Evolutionary conservation across 2,113 vertebrate species (phyloP).

Genomic region (Haemorhous mexicanus): DNA sequence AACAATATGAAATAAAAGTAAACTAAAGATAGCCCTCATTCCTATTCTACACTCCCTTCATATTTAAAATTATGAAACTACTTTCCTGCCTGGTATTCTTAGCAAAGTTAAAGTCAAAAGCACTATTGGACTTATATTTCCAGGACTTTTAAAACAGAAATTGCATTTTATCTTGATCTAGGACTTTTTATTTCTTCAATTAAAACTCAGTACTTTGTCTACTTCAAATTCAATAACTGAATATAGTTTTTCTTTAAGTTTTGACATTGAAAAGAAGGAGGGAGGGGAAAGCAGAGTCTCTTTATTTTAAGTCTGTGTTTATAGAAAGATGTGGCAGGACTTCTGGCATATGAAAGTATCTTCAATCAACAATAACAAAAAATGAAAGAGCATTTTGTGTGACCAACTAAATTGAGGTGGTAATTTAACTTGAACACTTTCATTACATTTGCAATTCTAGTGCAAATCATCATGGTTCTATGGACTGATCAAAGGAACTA

Average conservation of each 20-base stretch:
- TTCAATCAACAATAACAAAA: neutral
- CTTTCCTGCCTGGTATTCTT: neutral
- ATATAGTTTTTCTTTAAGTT: neutral
- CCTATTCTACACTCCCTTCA: neutral
- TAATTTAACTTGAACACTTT: neutral
- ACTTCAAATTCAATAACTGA: neutral
- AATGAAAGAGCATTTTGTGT: neutral
- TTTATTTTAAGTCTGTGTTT: neutral
- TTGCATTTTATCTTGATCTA: neutral
- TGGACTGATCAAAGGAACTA: neutral
- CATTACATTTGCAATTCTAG: neutral
- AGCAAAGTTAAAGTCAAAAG: neutral
- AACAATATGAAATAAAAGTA: neutral
- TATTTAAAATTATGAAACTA: neutral
- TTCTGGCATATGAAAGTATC: neutral
- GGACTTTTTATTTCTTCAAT: neutral
- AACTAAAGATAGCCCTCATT: neutral
- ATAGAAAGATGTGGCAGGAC: neutral
- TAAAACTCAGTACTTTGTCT: neutral
- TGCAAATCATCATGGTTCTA: neutral
- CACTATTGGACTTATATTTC: neutral
- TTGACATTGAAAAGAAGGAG: neutral
- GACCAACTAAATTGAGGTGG: neutral
- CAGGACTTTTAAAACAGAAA: neutral
- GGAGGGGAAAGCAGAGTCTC: neutral